Percentiles rank a stretch among this genome's conserved stretches.
Evolutionary conservation across 2,113 vertebrate species (phyloP).

Genomic region (Corythoichthys intestinalis): DNA sequence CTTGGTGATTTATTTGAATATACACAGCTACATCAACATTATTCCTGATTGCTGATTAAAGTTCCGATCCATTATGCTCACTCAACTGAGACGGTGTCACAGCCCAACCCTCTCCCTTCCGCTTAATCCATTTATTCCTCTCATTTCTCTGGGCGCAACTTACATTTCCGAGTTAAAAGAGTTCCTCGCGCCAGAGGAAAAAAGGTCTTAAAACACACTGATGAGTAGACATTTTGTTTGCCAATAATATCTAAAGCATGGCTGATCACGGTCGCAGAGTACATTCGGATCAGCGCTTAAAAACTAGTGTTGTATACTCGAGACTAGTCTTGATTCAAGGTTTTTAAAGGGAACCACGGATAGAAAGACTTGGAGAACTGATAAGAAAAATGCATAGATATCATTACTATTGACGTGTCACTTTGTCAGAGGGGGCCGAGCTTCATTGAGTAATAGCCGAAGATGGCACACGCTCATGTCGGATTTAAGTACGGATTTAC

Average conservation of each 20-base stretch:
- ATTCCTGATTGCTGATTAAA: constrained; percentile 70
- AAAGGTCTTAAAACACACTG: constrained; percentile 3
- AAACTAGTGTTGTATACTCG: not conserved
- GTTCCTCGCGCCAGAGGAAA: constrained; percentile 25
- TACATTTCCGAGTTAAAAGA: constrained; percentile 13
- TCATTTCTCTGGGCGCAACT: constrained; percentile 26
- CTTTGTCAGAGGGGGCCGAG: too few relatives aligned
- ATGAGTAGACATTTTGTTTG: constrained; percentile 10
- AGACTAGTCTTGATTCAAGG: not conserved
- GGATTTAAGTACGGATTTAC: too few relatives aligned
- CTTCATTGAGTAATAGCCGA: too few relatives aligned
- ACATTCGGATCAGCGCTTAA: not conserved
- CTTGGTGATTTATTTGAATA: constrained; percentile 74
- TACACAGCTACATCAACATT: constrained; percentile 69
- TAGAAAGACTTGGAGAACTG: too few relatives aligned
- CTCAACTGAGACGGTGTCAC: constrained; percentile 27
- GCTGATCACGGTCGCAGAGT: constrained; percentile 5
- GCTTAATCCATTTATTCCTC: constrained; percentile 31
- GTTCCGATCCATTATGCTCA: constrained; percentile 58
- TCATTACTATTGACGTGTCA: too few relatives aligned
- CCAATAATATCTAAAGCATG: not conserved
- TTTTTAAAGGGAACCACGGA: too few relatives aligned
- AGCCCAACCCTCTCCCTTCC: not conserved
- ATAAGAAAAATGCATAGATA: too few relatives aligned
- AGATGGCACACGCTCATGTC: too few relatives aligned